These are phyloP conservation scores for Somateria mollissima DNA, from an alignment of 2,797 vertebrate genomes.

Conservation along the genomic window DNA sequence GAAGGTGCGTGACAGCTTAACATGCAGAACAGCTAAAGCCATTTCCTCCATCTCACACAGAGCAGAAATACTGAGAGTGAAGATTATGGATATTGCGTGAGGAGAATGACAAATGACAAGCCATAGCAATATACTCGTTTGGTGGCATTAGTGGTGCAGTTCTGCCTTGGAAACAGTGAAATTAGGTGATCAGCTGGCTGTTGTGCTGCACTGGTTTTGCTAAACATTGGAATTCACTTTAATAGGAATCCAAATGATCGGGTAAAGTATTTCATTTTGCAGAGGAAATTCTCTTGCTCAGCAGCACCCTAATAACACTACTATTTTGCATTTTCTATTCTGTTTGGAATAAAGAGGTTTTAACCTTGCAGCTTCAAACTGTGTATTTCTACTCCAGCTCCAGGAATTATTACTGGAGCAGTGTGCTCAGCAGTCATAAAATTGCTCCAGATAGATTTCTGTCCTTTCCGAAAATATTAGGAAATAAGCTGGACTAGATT, in stretches of 20 bases:
- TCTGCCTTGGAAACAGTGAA: conserved; percentile 12
- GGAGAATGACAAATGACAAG: conserved; percentile 31
- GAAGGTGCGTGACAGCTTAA: not conserved
- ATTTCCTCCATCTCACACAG: not conserved
- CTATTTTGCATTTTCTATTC: conserved; percentile 24
- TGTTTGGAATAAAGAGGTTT: conserved; percentile 35
- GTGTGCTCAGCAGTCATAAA: conserved; percentile 25
- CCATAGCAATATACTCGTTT: not conserved
- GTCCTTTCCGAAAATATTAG: conserved; percentile 6
- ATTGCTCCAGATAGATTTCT: conserved; percentile 4
- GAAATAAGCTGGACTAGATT: not conserved
- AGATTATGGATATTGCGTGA: not conserved
- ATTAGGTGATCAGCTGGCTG: not conserved
- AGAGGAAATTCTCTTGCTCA: conserved; percentile 20
- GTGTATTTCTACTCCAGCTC: not conserved
- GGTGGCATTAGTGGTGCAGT: not conserved
- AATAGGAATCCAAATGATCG: not conserved
- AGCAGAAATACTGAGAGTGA: not conserved
- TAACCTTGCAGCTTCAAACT: conserved; percentile 37
- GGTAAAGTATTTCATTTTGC: not conserved
- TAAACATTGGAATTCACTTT: not conserved
- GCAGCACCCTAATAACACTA: conserved; percentile 4
- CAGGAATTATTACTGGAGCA: conserved; percentile 21
- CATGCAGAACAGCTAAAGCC: conserved; percentile 5
- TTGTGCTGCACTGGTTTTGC: not conserved